Base-by-base conservation (phyloP, 1,140 invertebrate species). In the Zaprionus nigranus region DNA sequence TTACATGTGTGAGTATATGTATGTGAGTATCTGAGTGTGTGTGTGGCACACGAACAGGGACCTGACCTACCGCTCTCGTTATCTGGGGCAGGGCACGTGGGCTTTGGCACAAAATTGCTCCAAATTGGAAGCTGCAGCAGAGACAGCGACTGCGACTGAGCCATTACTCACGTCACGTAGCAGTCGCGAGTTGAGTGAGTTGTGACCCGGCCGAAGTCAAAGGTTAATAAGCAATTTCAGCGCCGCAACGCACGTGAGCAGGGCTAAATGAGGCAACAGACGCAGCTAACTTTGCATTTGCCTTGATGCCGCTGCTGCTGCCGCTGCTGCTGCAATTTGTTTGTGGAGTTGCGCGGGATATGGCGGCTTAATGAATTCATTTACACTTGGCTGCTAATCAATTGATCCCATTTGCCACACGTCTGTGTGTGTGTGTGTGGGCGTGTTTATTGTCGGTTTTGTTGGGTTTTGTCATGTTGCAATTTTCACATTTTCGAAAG, bases 331-430 rank as follows among this genome's bases (percentile, higher is more conserved):
- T 36, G 59, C 34, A 26, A 20, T 34, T 63, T 34, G 62, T 28
- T 30, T 57, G 28, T 24, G 17, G 13, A n/a, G 40, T 40, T 36
- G 30, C 26, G 64, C 22, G 40, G 26, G 43, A 49, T 60, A 26
- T 59, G 61, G 26, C 59, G 36, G 77, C 70, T 81, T 85, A 82
- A 85, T 85, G 66, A 81, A 85, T 72, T 84, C 84, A 88, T 88
- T 88, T 81, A 90, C 84, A 85, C 84, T 67, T 63, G 56, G 36
- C 63, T 88, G 84, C 85, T 88, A 88, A 88, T 88, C 84, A 88
- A 88, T 84, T 85, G 84, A 85, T 90, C 85, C 81, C 78, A 72
- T 88, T 87, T 72, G 24, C n/a, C n/a, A 34, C 40, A 54, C 36
- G 22, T 70, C 36, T 53, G 51, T 43, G 36, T 67, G 49, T 60